phyloP scores from a whole-genome alignment of 2,113 vertebrate genomes.

The Neoarius graeffei region DNA sequence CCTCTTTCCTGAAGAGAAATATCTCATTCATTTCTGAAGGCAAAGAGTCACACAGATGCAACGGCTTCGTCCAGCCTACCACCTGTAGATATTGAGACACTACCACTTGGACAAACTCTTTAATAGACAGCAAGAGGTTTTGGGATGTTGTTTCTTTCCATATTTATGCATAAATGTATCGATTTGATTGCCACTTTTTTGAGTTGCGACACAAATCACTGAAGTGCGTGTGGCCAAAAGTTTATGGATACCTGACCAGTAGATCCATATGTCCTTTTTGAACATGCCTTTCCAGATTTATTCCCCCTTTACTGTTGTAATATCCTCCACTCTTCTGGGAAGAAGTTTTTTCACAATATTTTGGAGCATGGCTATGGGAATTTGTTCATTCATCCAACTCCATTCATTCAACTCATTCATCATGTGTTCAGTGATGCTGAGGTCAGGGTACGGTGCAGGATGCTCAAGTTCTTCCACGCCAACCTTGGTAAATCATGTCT shows the following conservation, averaged over 20 bases:
- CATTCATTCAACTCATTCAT: too few relatives aligned
- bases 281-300: not conserved
- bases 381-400: not conserved
- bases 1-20: not conserved
- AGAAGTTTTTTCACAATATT: not conserved
- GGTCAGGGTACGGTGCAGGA: too few relatives aligned
- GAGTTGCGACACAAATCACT: not conserved
- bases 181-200: not conserved
- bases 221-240: not conserved
- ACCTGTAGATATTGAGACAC: not conserved
- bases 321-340: not conserved
- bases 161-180: not conserved
- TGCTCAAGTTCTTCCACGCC: too few relatives aligned
- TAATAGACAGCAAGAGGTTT: not conserved
- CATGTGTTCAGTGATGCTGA: too few relatives aligned
- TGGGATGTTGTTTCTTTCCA: not conserved
- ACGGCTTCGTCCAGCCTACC: not conserved
- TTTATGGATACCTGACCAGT: not conserved
- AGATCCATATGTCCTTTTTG: not conserved
- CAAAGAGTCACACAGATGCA: not conserved
- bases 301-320: not conserved
- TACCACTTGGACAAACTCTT: not conserved
- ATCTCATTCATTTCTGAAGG: not conserved
- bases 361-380: not conserved
- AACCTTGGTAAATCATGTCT: too few relatives aligned